Evolutionary conservation across 2,888 invertebrate species (phyloP).

Genomic region (Flabesymbios commensalis): DNA sequence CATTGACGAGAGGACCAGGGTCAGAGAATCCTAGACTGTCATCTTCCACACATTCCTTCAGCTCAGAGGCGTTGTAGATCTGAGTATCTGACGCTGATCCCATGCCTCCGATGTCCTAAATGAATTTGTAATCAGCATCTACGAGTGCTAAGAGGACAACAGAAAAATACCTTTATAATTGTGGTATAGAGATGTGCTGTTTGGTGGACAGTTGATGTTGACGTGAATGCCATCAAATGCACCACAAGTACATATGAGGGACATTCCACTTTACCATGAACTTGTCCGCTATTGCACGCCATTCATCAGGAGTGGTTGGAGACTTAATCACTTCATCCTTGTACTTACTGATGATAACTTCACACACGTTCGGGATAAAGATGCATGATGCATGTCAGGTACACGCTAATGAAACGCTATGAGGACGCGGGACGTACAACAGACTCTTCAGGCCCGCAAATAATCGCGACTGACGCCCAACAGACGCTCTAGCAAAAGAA

Average conservation of each 20-base stretch:
- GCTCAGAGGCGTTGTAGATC: conserved; percentile 1
- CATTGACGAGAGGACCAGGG: no score
- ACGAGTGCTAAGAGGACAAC: background rate
- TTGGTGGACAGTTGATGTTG: background rate
- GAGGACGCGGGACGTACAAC: no score
- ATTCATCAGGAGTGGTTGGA: background rate
- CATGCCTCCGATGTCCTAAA: background rate
- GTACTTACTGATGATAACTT: background rate
- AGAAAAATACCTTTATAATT: background rate
- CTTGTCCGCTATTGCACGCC: background rate
- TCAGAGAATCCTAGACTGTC: no score
- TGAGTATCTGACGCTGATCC: background rate
- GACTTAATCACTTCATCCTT: background rate
- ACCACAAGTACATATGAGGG: no score
- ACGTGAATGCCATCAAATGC: background rate
- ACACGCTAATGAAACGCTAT: no score
- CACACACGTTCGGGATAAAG: no score
- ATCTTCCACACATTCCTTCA: background rate
- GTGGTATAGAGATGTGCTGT: background rate
- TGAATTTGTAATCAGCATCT: background rate
- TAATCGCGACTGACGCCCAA: no score
- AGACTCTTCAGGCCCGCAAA: no score
- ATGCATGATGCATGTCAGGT: no score
- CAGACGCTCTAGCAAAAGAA: no score
- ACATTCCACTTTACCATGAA: background rate